Evolutionary conservation across 2,797 vertebrate genomes (phyloP).

Genomic region (Antennarius maculatus): DNA sequence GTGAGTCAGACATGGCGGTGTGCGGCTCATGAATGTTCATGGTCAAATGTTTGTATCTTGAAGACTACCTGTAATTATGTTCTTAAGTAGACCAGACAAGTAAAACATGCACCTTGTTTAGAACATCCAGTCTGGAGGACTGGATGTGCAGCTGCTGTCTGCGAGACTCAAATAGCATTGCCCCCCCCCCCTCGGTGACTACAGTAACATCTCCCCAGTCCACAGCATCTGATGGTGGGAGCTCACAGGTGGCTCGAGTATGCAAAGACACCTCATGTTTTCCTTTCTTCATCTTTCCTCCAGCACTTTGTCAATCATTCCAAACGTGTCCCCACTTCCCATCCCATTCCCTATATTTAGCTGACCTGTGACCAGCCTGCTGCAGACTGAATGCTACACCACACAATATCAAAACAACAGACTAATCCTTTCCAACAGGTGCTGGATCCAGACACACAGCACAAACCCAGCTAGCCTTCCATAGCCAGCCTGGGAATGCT

Average conservation of each 20-base stretch:
- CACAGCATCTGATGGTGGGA: not conserved
- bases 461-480: conserved; percentile 20
- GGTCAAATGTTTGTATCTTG: not conserved
- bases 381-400: conserved; percentile 7
- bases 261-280: not conserved
- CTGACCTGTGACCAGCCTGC: conserved; percentile 33
- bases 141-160: conserved; percentile 40
- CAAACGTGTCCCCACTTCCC: not conserved
- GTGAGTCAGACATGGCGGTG: no score
- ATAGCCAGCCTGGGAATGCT: conserved; percentile 13
- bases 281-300: conserved; percentile 10
- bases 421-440: conserved; percentile 68
- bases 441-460: conserved; percentile 22
- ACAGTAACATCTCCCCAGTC: not conserved
- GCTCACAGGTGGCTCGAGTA: not conserved
- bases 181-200: not conserved
- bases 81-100: not conserved
- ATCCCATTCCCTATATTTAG: conserved; percentile 46
- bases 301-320: not conserved
- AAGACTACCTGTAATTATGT: no score
- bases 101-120: not conserved
- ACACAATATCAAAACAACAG: conserved; percentile 55
- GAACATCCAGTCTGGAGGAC: not conserved
- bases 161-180: conserved; percentile 14
- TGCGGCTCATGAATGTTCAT: no score